Conservation (phyloP, 1,140 invertebrate species). For the Lordiphosa collinella region DNA sequence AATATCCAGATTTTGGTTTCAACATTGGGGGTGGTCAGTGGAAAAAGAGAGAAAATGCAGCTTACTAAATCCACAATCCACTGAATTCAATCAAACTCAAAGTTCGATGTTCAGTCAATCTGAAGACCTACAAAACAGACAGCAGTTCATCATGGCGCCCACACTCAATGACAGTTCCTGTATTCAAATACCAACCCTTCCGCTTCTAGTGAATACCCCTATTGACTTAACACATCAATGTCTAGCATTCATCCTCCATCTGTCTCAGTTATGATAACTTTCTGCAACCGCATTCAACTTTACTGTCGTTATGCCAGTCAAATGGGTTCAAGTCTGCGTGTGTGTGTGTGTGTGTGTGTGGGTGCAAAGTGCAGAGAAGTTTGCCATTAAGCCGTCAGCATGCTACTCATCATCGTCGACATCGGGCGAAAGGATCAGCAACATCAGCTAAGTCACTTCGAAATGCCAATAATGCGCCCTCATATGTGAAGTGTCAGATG, state of each 20-base stretch:
- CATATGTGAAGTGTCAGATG: conserved; percentile 71
- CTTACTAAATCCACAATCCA: too few species aligned
- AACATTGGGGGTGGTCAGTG: too few species aligned
- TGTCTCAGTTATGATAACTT: conserved; percentile 25
- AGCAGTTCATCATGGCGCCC: too few species aligned
- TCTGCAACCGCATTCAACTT: conserved; percentile 42
- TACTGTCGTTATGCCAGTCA: conserved; percentile 42
- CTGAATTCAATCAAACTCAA: too few species aligned
- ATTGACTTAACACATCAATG: too few species aligned
- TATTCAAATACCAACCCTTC: too few species aligned
- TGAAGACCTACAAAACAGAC: too few species aligned
- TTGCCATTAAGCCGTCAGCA: conserved; percentile 44
- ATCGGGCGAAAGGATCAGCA: conserved; percentile 54
- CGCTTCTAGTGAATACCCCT: too few species aligned
- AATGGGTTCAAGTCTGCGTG: conserved; percentile 18
- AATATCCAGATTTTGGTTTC: not conserved
- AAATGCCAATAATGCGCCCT: conserved; percentile 42
- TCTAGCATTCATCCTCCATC: not conserved
- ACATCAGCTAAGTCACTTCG: conserved; percentile 59
- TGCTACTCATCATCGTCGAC: conserved; percentile 25
- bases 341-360: not conserved
- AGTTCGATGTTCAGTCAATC: too few species aligned
- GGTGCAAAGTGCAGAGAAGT: conserved; percentile 44
- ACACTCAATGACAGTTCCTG: too few species aligned
- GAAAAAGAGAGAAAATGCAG: too few species aligned